Conservation (phyloP, 2,797 vertebrate species). For the Smutsia gigantea region DNA sequence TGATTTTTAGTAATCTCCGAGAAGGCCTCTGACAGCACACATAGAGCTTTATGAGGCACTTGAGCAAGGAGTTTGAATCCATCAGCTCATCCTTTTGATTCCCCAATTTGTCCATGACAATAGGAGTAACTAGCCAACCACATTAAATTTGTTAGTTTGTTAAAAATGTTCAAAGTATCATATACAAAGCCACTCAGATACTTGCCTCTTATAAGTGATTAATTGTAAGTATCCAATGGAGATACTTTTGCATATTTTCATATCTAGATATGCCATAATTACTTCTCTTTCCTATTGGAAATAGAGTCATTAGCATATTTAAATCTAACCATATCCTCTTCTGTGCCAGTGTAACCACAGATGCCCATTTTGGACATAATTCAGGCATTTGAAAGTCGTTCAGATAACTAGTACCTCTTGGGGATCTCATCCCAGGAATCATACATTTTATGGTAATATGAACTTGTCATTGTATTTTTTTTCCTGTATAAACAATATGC, state of each 20-base stretch:
- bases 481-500: not conserved
- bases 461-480: not conserved
- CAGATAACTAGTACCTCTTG: not conserved
- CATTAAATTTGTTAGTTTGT: not conserved
- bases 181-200: not conserved
- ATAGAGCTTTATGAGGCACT: not conserved
- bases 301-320: not conserved
- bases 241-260: not conserved
- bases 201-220: not conserved
- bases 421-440: not conserved
- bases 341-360: not conserved
- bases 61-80: not conserved
- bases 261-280: not conserved
- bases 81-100: not conserved
- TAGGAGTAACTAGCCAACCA: not conserved
- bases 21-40: not conserved
- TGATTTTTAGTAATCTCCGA: not conserved
- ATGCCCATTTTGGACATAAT: constrained; percentile 15
- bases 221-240: not conserved
- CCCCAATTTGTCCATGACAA: not conserved
- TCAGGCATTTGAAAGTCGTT: not conserved
- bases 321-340: not conserved
- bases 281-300: not conserved
- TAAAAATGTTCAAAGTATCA: not conserved
- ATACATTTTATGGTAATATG: not conserved